Evolutionary conservation across 1,140 invertebrate species (phyloP), one percentile per base, ranked within the genome.

Genomic region (Drosophila bifasciata): DNA sequence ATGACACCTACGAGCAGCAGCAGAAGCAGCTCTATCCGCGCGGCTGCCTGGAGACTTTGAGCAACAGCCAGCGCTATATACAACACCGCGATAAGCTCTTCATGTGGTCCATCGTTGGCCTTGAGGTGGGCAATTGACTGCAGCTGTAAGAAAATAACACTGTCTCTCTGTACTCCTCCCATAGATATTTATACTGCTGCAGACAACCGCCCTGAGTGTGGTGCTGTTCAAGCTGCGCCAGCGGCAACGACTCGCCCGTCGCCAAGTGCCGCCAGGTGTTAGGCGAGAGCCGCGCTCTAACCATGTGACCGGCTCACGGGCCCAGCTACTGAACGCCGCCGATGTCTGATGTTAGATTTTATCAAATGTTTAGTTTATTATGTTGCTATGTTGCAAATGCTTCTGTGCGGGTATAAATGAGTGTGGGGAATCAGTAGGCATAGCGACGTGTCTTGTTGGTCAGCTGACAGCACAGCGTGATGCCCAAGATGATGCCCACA

Each of bases 71-170:
- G 13, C 58, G 61, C 19, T 71, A 68, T 46, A 70, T 84, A 25
- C 67, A 79, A 48, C 68, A 78, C 17, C 78, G 83, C 48, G 83
- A 88, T 79, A 88, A 76, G 75, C 48, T 88, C 13, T 88, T 64
- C 51, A 88, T 83, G 79, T 88, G 83, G 78, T 68, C 70, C 63
- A 83, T 88, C 45, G 60, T 88, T 53, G 83, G 84, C 75, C 84
- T 88, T 64, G 83, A 88, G 83, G 83, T 88, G 61, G 36, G 80
- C 19, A 72, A 25, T 55, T 62, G 49, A 53, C 60, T 23, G 23
- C 28, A 32, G 39, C 46, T 21, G 13, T 41, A 39, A 17, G 16
- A 56, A 19, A 46, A 41, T 25, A 23, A 16, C 16, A 15, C 21
- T n/a, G 5, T 3, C n/a, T 3, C n/a, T 41, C 16, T 57, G 8